These are phyloP conservation scores for Spisula solida DNA, from an alignment of 2,888 invertebrate genomes.

Conservation along the genomic window DNA sequence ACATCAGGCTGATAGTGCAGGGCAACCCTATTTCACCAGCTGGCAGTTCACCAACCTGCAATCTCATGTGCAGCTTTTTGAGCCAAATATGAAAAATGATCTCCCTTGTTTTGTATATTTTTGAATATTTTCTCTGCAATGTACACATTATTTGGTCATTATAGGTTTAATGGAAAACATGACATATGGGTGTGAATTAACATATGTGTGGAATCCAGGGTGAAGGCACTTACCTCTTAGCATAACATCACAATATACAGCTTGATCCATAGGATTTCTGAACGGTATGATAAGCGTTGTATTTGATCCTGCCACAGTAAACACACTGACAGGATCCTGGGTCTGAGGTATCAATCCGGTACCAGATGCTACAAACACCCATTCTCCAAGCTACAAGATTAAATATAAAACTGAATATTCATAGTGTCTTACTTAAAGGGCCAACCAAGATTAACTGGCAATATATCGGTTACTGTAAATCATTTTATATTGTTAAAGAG, in stretches of 20 bases:
- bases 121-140: no score
- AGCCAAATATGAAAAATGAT: no score
- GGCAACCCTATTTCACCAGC: not conserved
- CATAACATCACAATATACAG: slow-evolving; percentile 83
- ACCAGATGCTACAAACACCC: slow-evolving; percentile 85
- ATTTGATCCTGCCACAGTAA: slow-evolving; percentile 84
- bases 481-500: no score
- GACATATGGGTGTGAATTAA: no score
- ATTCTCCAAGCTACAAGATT: slow-evolving; percentile 85
- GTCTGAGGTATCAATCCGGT: slow-evolving; percentile 85
- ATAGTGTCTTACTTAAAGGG: not conserved
- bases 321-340: slow-evolving; percentile 85
- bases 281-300: slow-evolving; percentile 87
- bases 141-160: no score
- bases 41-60: no score
- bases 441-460: no score
- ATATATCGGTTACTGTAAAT: no score
- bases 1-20: not conserved
- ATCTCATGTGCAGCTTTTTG: no score
- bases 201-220: no score
- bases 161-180: no score
- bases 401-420: not conserved
- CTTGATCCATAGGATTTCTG: slow-evolving; percentile 86
- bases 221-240: slow-evolving; percentile 78
- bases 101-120: no score